These are phyloP conservation scores for Ostrea edulis DNA, from an alignment of 1,140 invertebrate genomes.

Conservation along the genomic window DNA sequence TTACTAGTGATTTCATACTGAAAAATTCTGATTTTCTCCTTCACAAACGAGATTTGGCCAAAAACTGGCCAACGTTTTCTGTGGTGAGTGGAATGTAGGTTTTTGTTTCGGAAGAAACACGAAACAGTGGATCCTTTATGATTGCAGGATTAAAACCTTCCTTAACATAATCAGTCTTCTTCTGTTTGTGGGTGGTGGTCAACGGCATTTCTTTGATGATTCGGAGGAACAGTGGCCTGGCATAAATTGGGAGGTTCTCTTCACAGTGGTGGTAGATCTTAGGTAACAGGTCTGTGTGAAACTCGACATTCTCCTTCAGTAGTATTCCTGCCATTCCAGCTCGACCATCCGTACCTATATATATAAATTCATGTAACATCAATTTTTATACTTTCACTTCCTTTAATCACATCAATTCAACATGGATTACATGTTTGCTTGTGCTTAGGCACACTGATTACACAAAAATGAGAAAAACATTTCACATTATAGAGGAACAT, in stretches of 20 bases:
- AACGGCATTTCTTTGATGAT: conserved; percentile 78
- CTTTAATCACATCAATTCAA: no score
- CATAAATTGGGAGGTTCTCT: conserved; percentile 88
- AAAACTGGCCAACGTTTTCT: conserved; percentile 39
- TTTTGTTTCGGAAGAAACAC: conserved; percentile 81
- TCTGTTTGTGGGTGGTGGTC: conserved; percentile 70
- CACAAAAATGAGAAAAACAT: no score
- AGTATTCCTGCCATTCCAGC: conserved; percentile 58
- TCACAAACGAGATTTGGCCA: conserved; percentile 43
- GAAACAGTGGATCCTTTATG: conserved; percentile 89
- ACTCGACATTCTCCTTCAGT: conserved; percentile 74
- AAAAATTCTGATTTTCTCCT: background rate
- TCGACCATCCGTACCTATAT: conserved; percentile 54
- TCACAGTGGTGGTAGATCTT: conserved; percentile 65
- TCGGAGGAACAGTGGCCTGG: conserved; percentile 91
- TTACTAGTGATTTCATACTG: no score
- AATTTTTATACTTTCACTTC: no score
- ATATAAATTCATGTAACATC: background rate
- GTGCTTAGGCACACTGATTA: no score
- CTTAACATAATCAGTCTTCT: conserved; percentile 85
- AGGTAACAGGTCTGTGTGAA: conserved; percentile 58
- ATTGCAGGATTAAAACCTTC: conserved; percentile 91
- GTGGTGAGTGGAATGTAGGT: conserved; percentile 82
- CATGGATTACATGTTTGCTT: no score
- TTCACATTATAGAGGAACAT: no score